Evolutionary conservation across 2,888 invertebrate species (phyloP), one percentile per base, ranked within the genome.

Genomic region (Cephus pulcher): DNA sequence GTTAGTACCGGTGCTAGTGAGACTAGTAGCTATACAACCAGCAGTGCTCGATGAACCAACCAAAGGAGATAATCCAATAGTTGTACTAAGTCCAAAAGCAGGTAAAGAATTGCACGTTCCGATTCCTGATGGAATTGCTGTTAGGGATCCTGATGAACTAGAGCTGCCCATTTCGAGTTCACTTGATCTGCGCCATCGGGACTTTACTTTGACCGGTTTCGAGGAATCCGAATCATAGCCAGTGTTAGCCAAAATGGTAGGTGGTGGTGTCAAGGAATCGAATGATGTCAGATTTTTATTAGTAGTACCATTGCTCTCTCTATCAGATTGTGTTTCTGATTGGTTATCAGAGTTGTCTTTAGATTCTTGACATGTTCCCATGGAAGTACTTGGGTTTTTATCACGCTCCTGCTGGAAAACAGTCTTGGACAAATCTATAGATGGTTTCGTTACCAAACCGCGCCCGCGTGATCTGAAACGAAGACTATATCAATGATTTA

Each of bases 141-240:
- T 56, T 23, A 56, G 23, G 15, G 71, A 71, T 71, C 71, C 71
- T 15, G 71, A 71, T 4, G 82, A 82, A 77, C 82, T 82, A 11
- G 88, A 86, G 74, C 89, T 88, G 56, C 91, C 91, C 95, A 95
- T 95, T 90, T 96, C 96, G 78, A 96, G 91, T 87, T 96, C 96
- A 90, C 95, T 95, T 1, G 95, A 96, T 81, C 96, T 92, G 80
- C 96, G 92, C 96, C 96, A 96, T 15, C 96, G 93, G 15, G 96
- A 96, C 88, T 96, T 96, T 0, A 96, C 96, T 92, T 96, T 96
- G 0, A 96, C 95, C 1, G 96, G 96, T 92, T 95, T 95, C 77
- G 90, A 89, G 4, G 90, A 89, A 73, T 91, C 91, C 1, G 91
- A 91, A 76, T 90, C 90, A 70, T 90, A 91, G 35, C 89, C 89